Base-by-base conservation (phyloP, 2,888 invertebrate genomes). In the Anthophora plumipes region DNA sequence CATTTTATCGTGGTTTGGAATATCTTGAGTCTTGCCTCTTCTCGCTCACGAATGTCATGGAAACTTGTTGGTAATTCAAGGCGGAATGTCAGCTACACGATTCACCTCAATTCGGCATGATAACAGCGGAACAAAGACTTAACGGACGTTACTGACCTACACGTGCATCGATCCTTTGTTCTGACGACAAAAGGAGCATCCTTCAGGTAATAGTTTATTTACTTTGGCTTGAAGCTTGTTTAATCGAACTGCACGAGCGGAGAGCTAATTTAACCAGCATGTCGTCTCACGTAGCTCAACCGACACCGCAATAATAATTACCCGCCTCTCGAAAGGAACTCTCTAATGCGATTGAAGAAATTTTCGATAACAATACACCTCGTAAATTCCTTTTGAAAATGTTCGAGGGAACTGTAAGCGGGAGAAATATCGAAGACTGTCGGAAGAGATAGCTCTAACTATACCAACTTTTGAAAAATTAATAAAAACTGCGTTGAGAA, bases 141-240 rank as follows among this genome's bases (percentile, higher is more conserved):
- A 55, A 17, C 41, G 7, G 43, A 20, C 37, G 43, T 72, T 63
- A 63, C n/a, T 46, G 43, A 63, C 22, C 55, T 46, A 55, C 14
- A 11, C 25, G 12, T 39, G 37, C 37, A 72, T 63, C 71, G 63
- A 55, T 63, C 55, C 50, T 60, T 50, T 70, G 50, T 52, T 2
- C 3, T 5, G 11, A 5, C 37, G 20, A 54, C 63, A 63, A 72
- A 72, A 72, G 37, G 54, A 72, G 17, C 12, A 46, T 63, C 52
- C 43, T 55, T 20, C 31, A 12, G 22, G 37, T 20, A 12, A 31
- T 54, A 63, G 12, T 37, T 72, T 72, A 63, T 54, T 72, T 72
- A 72, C 37, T 41, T 31, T 54, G 43, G 20, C 43, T 31, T 11
- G 14, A 22, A 54, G 54, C 11, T 57, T 57, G 54, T 43, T 72